Conservation (phyloP, 2,888 invertebrate genomes). For the Drosophila putrida region DNA sequence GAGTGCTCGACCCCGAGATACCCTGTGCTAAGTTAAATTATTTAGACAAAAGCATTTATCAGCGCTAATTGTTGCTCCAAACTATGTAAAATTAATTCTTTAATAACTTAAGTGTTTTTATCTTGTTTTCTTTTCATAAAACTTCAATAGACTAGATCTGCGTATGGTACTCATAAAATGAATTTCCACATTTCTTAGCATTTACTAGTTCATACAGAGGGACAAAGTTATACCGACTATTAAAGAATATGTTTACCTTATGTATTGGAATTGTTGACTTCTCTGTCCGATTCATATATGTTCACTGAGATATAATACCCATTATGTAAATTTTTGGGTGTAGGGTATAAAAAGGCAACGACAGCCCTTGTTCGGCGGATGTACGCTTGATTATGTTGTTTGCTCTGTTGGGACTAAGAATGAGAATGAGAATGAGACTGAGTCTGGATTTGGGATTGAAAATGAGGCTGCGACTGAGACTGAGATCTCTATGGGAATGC, state of each 20-base stretch:
- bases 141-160: too few species aligned
- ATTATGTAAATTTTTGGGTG: background rate
- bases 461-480: conserved; percentile 26
- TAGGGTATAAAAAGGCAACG: conserved; percentile 1
- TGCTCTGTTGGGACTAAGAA: conserved; percentile 33
- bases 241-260: too few species aligned
- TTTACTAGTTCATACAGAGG: too few species aligned
- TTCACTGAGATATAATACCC: background rate
- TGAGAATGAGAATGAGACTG: conserved; percentile 2
- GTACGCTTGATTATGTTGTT: conserved; percentile 80
- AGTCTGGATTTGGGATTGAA: conserved; percentile 5
- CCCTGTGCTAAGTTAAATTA: background rate
- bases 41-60: too few species aligned
- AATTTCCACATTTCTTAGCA: too few species aligned
- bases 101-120: too few species aligned
- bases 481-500: conserved; percentile 7
- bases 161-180: too few species aligned
- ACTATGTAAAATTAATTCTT: too few species aligned
- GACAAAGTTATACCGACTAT: too few species aligned
- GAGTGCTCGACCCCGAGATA: background rate
- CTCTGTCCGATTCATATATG: background rate
- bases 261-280: too few species aligned
- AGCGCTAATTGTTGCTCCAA: too few species aligned
- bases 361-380: conserved; percentile 52
- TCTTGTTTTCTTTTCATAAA: too few species aligned